Conservation (phyloP, 2,113 vertebrate species). For the Balaenoptera acutorostrata region DNA sequence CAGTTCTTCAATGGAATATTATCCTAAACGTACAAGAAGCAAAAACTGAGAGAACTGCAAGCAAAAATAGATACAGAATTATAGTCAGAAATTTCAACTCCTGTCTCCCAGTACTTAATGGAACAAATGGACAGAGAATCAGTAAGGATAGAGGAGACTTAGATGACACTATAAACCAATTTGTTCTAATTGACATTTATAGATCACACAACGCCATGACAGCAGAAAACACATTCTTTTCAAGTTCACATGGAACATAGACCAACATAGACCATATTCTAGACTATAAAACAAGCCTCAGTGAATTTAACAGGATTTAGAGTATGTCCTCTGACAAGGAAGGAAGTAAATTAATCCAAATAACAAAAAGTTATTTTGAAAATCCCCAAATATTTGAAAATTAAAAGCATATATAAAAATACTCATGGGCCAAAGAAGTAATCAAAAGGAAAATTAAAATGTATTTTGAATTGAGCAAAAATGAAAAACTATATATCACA, state of each 20-base stretch:
- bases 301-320: neutral
- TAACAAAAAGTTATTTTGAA: neutral
- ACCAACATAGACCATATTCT: neutral
- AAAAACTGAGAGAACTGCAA: neutral
- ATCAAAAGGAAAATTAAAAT: neutral
- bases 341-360: conserved; percentile 21
- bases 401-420: conserved; percentile 1
- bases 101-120: neutral
- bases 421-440: neutral
- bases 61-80: neutral
- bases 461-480: neutral
- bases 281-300: neutral
- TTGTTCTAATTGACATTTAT: conserved; percentile 19
- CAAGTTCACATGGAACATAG: neutral
- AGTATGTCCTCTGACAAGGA: neutral
- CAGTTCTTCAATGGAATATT: neutral
- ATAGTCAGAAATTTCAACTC: conserved; percentile 4
- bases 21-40: neutral
- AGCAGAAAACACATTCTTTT: neutral
- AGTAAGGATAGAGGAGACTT: neutral
- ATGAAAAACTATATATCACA: neutral
- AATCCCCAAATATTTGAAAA: neutral
- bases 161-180: neutral
- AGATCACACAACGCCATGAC: neutral
- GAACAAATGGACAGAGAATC: conserved; percentile 14